These are phyloP conservation scores for Sinocyclocheilus rhinocerous DNA, from an alignment of 2,113 vertebrate genomes.

Conservation along the genomic window DNA sequence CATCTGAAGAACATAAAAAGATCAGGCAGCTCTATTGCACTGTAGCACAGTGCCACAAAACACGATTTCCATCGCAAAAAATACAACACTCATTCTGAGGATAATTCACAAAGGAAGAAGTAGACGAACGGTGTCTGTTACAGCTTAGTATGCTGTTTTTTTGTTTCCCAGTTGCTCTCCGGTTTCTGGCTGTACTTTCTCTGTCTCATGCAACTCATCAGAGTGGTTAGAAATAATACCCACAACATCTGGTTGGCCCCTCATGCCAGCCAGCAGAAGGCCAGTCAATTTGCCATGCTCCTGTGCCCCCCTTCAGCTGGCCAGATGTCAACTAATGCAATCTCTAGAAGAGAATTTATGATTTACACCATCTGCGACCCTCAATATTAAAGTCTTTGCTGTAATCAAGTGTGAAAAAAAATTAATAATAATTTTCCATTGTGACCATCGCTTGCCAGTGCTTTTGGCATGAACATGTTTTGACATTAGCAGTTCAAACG, in stretches of 20 bases:
- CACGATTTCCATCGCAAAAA: background rate
- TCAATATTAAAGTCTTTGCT: slow-evolving; percentile 52
- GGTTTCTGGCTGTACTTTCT: slow-evolving; percentile 35
- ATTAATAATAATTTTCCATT: slow-evolving; percentile 21
- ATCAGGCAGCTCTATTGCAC: background rate
- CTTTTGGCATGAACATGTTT: slow-evolving; percentile 35
- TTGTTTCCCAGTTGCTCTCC: background rate
- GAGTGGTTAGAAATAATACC: slow-evolving; percentile 57
- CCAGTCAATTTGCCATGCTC: slow-evolving; percentile 60
- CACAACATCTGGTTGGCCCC: slow-evolving; percentile 68
- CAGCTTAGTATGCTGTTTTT: background rate
- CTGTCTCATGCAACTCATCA: slow-evolving; percentile 52
- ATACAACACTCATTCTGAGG: background rate
- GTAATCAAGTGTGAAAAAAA: background rate
- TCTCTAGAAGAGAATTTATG: slow-evolving; percentile 60
- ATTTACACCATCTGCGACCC: slow-evolving; percentile 63
- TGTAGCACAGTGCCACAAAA: background rate
- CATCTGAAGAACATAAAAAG: background rate
- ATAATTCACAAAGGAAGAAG: background rate
- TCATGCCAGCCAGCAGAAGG: slow-evolving; percentile 69
- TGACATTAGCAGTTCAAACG: slow-evolving; percentile 46
- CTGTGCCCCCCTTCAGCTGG: slow-evolving; percentile 69
- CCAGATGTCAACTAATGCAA: slow-evolving; percentile 72
- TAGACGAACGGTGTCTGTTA: background rate
- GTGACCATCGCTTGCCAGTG: slow-evolving; percentile 10